Base-by-base conservation (phyloP, 2,113 vertebrate genomes). In the Dolichallabes microphthalmus region DNA sequence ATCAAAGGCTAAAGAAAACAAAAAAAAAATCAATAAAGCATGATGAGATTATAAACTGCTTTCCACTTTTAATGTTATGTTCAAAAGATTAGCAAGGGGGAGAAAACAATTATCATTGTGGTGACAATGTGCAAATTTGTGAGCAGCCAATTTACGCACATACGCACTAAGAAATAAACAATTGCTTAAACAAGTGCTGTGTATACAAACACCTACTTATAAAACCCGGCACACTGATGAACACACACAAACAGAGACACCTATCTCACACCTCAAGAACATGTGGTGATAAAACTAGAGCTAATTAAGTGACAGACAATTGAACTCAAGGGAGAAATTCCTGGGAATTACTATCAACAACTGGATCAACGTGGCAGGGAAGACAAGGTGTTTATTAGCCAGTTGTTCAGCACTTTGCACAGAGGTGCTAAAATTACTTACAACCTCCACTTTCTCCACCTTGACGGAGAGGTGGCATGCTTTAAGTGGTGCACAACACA, bases 291-390 rank as follows among this genome's bases (percentile, higher is more conserved):
- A 87, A 92, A 93, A 90, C 90, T 88, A 85, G 89, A 91, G 90
- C 92, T 94, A 94, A 95, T 94, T 94, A 94, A 92, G 90, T 92
- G 93, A 92, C 89, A 93, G 92, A 92, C 91, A 93, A 92, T 91
- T 90, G 89, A 90, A 90, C 91, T 88, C 91, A 25, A 86, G 92
- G 92, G 92, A 94, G 89, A 89, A 86, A 89, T 91, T 89, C 90
- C 87, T 90, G 88, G 86, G 71, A 91, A 92, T 91, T 90, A 89
- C 87, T 84, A 90, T 93, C 89, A 90, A 86, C 89, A 86, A 90
- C 88, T 90, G 89, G 90, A 92, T 91, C 89, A 89, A 88, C 91
- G 89, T 91, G 82, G 82, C 87, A 80, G 90, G 63, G 87, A 89
- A 87, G 78, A 80, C 80, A 83, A 87, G 87, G 87, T 84, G 88